These are phyloP conservation scores for Delphinapterus leucas DNA, from an alignment of 2,113 vertebrate species.

Conservation along the genomic window DNA sequence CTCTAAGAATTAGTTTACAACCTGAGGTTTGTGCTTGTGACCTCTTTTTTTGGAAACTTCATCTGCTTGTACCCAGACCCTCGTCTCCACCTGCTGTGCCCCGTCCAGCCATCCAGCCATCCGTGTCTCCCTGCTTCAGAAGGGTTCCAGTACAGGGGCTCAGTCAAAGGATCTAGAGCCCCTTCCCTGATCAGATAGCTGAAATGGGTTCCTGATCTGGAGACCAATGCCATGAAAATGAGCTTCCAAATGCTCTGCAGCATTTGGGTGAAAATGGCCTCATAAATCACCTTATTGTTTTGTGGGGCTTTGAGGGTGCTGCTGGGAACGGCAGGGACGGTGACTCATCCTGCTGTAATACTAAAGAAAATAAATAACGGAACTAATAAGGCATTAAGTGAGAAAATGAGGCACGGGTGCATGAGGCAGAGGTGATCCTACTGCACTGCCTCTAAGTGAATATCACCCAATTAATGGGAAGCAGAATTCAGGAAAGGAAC, in stretches of 20 bases:
- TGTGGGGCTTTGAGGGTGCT: constrained; percentile 83
- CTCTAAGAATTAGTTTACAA: background rate
- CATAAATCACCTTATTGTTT: constrained; percentile 88
- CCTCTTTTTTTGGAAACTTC: background rate
- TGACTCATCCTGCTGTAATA: constrained; percentile 90
- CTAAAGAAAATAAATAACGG: constrained; percentile 87
- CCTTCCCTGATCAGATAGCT: background rate
- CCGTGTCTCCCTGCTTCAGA: background rate
- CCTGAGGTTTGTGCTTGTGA: background rate
- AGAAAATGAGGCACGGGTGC: constrained; percentile 87
- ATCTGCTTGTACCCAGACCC: background rate
- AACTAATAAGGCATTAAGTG: constrained; percentile 86
- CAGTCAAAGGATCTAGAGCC: background rate
- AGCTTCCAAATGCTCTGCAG: constrained; percentile 70
- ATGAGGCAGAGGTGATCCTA: constrained; percentile 77
- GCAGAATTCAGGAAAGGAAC: constrained; percentile 47
- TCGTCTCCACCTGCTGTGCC: background rate
- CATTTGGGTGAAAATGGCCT: constrained; percentile 79
- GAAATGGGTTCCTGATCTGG: constrained; percentile 79
- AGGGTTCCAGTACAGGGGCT: background rate
- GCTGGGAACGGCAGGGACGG: constrained; percentile 76
- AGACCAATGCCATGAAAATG: constrained; percentile 83
- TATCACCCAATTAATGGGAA: constrained; percentile 75
- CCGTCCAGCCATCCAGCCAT: background rate
- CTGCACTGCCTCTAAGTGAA: constrained; percentile 66